Conservation (phyloP, 2,797 vertebrate genomes). For the Cirrhinus molitorella region DNA sequence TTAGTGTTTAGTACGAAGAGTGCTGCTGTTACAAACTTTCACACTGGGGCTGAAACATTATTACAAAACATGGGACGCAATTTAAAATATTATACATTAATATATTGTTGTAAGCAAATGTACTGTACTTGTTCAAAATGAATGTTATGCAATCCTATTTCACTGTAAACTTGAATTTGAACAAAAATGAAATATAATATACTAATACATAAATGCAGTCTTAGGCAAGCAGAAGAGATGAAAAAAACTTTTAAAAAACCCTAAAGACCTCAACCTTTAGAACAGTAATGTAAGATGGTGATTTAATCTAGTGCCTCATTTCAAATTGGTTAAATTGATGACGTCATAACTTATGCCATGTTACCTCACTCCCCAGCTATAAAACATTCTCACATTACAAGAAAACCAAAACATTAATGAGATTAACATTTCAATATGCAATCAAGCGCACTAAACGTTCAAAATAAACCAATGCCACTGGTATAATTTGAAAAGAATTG, state of each 20-base stretch:
- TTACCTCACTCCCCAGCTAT: neutral
- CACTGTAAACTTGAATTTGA: too few relatives aligned
- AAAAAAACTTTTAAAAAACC: neutral
- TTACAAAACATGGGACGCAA: neutral
- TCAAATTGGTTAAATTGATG: neutral
- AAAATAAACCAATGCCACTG: neutral
- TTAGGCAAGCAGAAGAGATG: neutral
- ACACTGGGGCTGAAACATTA: neutral
- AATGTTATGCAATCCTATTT: neutral
- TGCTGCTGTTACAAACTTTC: neutral
- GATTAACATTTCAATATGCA: neutral
- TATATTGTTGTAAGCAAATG: neutral
- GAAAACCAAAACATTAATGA: neutral
- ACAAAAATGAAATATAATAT: too few relatives aligned
- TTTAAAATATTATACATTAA: neutral
- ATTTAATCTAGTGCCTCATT: neutral
- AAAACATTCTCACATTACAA: neutral
- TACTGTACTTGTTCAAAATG: neutral
- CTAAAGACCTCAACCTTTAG: neutral
- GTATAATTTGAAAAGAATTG: neutral
- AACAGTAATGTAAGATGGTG: neutral
- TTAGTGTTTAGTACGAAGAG: slow-evolving; percentile 1
- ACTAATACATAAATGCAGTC: neutral
- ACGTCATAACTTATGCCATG: neutral
- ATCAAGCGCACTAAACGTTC: neutral